A percentile compares a stretch with the other conserved stretches of the same genome.
Conservation (phyloP, 2,113 vertebrate species). For the Arothron firmamentum region DNA sequence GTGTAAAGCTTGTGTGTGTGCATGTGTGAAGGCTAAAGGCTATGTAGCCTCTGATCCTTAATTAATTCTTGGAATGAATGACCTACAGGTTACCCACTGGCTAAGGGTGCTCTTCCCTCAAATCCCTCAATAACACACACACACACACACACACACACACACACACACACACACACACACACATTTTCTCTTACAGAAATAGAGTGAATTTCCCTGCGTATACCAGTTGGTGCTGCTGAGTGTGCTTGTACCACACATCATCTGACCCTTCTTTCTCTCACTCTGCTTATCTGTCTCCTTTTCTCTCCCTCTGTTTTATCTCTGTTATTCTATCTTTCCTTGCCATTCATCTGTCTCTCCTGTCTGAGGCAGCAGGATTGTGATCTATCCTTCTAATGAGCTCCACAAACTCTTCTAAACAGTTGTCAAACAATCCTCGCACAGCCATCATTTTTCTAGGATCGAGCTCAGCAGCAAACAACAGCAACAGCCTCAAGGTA, state of each 20-base stretch:
- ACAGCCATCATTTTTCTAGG: constrained; percentile 81
- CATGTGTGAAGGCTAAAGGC: constrained; percentile 33
- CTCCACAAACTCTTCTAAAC: constrained; percentile 82
- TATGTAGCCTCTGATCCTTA: constrained; percentile 69
- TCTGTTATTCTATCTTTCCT: constrained; percentile 52
- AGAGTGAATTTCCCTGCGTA: constrained; percentile 12
- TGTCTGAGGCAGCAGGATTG: constrained; percentile 53
- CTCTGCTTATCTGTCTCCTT: constrained; percentile 22
- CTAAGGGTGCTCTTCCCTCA: constrained; percentile 8
- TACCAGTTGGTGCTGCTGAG: constrained; percentile 7
- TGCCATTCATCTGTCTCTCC: constrained; percentile 54
- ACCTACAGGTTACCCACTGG: constrained; percentile 44
- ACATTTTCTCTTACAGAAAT: constrained; percentile 5
- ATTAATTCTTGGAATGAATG: constrained; percentile 73
- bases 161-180: background rate
- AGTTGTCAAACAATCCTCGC: constrained; percentile 88
- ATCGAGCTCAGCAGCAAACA: constrained; percentile 34
- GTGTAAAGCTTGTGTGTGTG: constrained; percentile 29
- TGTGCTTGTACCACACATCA: constrained; percentile 25
- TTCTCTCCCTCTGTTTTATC: constrained; percentile 30
- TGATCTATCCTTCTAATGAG: constrained; percentile 85
- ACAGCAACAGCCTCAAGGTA: constrained; percentile 20
- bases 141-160: no score
- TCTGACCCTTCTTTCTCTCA: constrained; percentile 9
- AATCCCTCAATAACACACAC: constrained; percentile 7